A percentile compares a stretch with the other conserved stretches of the same genome.
Evolutionary conservation across 2,113 vertebrate species (phyloP).

Genomic region (Reinhardtius hippoglossoides): DNA sequence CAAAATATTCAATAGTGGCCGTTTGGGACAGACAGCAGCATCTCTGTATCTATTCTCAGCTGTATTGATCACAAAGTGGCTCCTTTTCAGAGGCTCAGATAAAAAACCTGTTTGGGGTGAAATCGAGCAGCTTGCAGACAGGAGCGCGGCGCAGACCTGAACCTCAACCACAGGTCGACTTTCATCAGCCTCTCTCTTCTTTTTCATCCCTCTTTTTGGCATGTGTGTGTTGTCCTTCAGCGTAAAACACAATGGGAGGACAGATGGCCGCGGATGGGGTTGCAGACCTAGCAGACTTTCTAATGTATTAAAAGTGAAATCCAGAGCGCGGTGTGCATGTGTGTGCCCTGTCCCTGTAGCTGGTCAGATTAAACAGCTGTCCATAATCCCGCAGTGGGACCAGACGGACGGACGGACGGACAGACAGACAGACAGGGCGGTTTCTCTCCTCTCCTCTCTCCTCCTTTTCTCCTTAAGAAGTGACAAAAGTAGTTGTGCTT

Average conservation of each 20-base stretch:
- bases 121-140: conserved; percentile 31
- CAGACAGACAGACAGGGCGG: background rate
- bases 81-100: conserved; percentile 31
- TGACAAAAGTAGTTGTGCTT: conserved; percentile 16
- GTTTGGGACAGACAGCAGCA: conserved; percentile 12
- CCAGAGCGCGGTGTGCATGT: conserved; percentile 66
- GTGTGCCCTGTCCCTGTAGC: conserved; percentile 77
- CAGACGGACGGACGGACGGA: conserved; percentile 51
- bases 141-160: conserved; percentile 5
- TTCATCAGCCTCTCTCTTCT: conserved; percentile 22
- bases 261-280: conserved; percentile 82
- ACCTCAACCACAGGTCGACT: conserved; percentile 36
- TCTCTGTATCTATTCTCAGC: conserved; percentile 40
- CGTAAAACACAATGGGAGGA: conserved; percentile 70
- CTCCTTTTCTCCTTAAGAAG: conserved; percentile 20
- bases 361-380: conserved; percentile 87
- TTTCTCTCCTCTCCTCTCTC: background rate
- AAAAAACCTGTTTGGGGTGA: conserved; percentile 28
- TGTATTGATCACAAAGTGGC: conserved; percentile 62
- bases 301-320: conserved; percentile 85
- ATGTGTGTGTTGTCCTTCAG: conserved; percentile 69
- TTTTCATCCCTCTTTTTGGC: conserved; percentile 5
- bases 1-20: conserved; percentile 17
- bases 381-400: conserved; percentile 80
- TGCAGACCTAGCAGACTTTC: conserved; percentile 76